phyloP scores from a whole-genome alignment of 2,113 vertebrate genomes.

The western clawed frog (Xenopus tropicalis) region UCB_Xtro_10.0 CM004443.2:29800001-29800500 shows the following conservation, averaged over 20 bases:
- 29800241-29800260: conserved; percentile 97
- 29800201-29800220: conserved; percentile 88
- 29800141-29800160: conserved; percentile 97
- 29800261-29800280: conserved; percentile 91
- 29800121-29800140: conserved; percentile 96
- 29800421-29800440: too few species aligned
- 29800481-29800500: too few species aligned
- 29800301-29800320: background rate
- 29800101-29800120: conserved; percentile 81
- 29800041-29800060: too few species aligned
- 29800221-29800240: conserved; percentile 95
- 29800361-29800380: background rate
- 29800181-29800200: conserved; percentile 98
- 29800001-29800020: too few species aligned
- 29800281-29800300: background rate
- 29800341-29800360: background rate
- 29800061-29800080: too few species aligned
- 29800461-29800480: too few species aligned
- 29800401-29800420: too few species aligned
- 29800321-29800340: too few species aligned
- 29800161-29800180: conserved; percentile 97
- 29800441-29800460: too few species aligned
- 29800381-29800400: background rate
- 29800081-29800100: background rate
- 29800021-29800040: too few species aligned